Evolutionary conservation across 1,140 invertebrate genomes (phyloP).

Genomic region (Aradophagus sp.): DNA sequence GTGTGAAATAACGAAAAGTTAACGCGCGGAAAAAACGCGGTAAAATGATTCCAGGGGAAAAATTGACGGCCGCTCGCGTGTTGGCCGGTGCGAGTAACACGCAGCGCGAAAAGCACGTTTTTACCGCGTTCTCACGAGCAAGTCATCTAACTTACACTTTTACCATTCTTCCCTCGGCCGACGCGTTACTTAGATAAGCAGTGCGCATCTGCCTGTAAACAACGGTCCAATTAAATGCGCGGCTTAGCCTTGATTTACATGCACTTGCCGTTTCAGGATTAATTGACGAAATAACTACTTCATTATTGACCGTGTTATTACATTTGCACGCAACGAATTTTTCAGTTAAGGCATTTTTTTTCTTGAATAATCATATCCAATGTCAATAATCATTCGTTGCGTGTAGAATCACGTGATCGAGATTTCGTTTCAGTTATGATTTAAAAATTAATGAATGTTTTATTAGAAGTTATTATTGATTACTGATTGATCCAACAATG

Average conservation of each 20-base stretch:
- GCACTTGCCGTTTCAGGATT: background rate
- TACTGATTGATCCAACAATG: too few species aligned
- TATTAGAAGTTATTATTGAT: too few species aligned
- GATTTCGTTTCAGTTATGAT: too few species aligned
- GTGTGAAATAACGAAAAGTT: too few species aligned
- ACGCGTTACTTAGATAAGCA: conserved; percentile 10
- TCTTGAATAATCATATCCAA: too few species aligned
- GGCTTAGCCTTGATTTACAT: conserved; percentile 1
- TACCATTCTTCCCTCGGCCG: conserved; percentile 15
- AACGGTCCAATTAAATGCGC: conserved; percentile 8
- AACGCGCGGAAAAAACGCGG: conserved; percentile 2
- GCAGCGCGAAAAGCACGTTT: conserved; percentile 18
- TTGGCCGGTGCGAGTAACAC: conserved; percentile 1
- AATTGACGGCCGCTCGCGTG: conserved; percentile 18
- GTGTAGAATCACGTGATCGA: too few species aligned
- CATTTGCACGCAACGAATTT: too few species aligned
- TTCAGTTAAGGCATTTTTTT: too few species aligned
- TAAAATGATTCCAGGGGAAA: conserved; percentile 17
- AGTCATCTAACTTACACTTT: conserved; percentile 35
- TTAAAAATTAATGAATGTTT: too few species aligned
- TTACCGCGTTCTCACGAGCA: conserved; percentile 24
- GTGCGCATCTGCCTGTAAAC: conserved; percentile 10
- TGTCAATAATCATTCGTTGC: too few species aligned
- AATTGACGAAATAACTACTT: background rate
- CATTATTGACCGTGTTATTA: background rate